Evolutionary conservation across 2,797 vertebrate species (phyloP).

Genomic region (Perodicticus potto): DNA sequence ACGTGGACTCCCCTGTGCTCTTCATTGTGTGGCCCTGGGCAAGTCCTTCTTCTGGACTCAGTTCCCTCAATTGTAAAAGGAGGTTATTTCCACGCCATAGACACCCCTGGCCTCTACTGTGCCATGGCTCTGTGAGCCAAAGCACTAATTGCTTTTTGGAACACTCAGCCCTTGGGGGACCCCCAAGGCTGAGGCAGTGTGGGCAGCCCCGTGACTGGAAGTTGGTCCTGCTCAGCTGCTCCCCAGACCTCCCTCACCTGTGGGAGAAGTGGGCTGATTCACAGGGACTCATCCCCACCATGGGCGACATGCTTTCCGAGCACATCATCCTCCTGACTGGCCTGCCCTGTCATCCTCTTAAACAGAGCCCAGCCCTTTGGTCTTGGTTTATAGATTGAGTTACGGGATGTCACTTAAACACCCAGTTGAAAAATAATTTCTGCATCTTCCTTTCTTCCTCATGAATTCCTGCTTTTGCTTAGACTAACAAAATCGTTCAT

Average conservation of each 20-base stretch:
- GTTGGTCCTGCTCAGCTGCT: not conserved
- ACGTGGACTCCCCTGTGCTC: not conserved
- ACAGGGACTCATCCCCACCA: not conserved
- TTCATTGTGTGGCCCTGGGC: not conserved
- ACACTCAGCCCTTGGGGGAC: not conserved
- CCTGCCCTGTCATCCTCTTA: not conserved
- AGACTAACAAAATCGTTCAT: not conserved
- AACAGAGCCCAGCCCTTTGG: not conserved
- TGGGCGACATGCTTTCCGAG: not conserved
- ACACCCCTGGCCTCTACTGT: no score
- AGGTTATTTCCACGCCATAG: not conserved
- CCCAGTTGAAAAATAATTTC: not conserved
- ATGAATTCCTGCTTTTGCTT: not conserved
- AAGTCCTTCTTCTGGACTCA: not conserved
- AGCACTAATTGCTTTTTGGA: not conserved
- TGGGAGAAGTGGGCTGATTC: not conserved
- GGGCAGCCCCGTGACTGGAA: not conserved
- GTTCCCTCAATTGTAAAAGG: not conserved
- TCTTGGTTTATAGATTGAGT: not conserved
- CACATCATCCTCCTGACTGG: not conserved
- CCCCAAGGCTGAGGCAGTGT: not conserved
- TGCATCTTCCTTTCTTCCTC: not conserved
- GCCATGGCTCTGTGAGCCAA: not conserved
- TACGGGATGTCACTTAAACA: not conserved
- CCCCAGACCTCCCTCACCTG: not conserved